Conservation (phyloP, 2,888 invertebrate genomes). For the Polydrusus tereticollis region DNA sequence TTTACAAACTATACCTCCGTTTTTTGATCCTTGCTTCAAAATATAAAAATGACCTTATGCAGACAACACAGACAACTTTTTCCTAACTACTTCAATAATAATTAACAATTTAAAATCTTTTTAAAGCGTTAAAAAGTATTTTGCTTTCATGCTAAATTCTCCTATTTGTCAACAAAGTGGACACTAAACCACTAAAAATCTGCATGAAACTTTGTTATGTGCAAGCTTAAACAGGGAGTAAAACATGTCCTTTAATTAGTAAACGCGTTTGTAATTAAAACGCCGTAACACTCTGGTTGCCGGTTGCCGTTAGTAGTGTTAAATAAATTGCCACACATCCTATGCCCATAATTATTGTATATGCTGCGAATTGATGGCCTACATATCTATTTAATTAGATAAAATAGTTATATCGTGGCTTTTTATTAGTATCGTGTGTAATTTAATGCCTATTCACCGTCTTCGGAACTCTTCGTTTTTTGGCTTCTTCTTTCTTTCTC, state of each 20-base stretch:
- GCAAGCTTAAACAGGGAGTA: conserved; percentile 14
- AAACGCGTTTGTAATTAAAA: conserved; percentile 33
- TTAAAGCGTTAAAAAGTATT: background rate
- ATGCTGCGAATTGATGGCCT: too few species aligned
- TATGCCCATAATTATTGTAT: background rate
- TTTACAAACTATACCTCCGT: too few species aligned
- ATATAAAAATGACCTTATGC: too few species aligned
- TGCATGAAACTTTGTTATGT: conserved; percentile 21
- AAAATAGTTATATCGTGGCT: background rate
- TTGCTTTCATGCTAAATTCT: background rate
- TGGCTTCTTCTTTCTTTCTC: too few species aligned
- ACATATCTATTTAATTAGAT: background rate
- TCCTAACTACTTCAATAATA: too few species aligned
- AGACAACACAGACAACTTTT: too few species aligned
- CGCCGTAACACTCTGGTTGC: conserved; percentile 10
- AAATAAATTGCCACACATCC: conserved; percentile 11
- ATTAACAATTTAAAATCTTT: background rate
- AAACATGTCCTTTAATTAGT: conserved; percentile 35
- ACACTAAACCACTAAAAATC: conserved; percentile 7
- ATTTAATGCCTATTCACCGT: too few species aligned
- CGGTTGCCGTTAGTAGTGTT: background rate
- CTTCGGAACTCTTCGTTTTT: too few species aligned
- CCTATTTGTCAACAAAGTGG: background rate
- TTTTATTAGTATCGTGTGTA: too few species aligned
- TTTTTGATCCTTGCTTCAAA: too few species aligned